A percentile compares a stretch with the other conserved stretches of the same genome.
phyloP scores from a whole-genome alignment of 2,888 invertebrate genomes.

The Acholoe squamosa region DNA sequence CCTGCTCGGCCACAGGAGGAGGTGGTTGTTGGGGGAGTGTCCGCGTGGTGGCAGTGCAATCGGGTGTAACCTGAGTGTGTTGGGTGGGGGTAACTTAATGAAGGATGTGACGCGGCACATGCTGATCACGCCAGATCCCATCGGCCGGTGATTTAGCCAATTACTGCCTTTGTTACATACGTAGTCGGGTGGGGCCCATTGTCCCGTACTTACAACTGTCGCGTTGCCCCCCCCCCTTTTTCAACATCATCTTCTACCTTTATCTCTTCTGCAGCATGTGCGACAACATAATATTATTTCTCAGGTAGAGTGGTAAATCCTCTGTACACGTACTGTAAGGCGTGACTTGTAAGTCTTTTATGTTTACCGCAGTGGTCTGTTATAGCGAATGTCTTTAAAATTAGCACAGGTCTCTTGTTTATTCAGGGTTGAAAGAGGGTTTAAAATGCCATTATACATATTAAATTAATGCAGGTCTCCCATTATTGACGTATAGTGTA shows the following conservation, averaged over 20 bases:
- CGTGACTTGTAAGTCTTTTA: too few relatives aligned
- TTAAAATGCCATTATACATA: too few relatives aligned
- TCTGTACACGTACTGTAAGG: too few relatives aligned
- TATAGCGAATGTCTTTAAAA: too few relatives aligned
- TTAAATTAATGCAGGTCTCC: too few relatives aligned
- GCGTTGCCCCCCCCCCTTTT: neutral
- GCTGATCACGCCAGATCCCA: conserved; percentile 16
- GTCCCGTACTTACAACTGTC: neutral
- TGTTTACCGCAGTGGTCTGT: too few relatives aligned
- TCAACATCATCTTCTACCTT: neutral
- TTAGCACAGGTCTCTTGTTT: too few relatives aligned
- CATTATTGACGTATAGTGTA: too few relatives aligned
- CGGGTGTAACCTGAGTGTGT: neutral
- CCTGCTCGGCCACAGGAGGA: neutral
- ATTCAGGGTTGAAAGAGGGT: too few relatives aligned
- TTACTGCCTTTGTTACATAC: conserved; percentile 58
- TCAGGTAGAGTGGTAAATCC: too few relatives aligned
- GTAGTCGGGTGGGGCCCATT: neutral
- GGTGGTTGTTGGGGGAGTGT: neutral
- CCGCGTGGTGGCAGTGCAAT: neutral
- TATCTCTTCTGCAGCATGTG: too few relatives aligned
- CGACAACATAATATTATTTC: too few relatives aligned
- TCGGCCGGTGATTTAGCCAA: conserved; percentile 39
- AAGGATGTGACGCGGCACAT: conserved; percentile 49
- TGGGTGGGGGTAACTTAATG: conserved; percentile 50